A percentile compares a stretch with the other conserved stretches of the same genome.
Conservation (phyloP, 1,140 invertebrate genomes). For the Drosophila mauritiana region DNA sequence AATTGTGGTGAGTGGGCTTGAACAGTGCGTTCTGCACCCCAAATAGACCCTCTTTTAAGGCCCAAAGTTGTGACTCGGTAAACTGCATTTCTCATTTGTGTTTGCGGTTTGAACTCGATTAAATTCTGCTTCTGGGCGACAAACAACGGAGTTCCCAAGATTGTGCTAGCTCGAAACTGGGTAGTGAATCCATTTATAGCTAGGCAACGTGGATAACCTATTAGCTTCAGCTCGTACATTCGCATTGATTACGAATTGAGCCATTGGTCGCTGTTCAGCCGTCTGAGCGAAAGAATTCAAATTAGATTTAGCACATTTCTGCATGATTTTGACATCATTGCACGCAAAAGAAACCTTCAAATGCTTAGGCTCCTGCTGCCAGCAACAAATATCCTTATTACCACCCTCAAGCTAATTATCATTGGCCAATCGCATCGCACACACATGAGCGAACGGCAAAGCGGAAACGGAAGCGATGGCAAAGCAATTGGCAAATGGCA, state of each 20-base stretch:
- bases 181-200: neutral
- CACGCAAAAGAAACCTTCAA: too few relatives aligned
- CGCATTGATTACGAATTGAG: too few relatives aligned
- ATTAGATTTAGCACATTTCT: too few relatives aligned
- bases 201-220: neutral
- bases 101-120: slow-evolving; percentile 65
- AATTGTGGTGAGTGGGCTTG: neutral
- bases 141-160: neutral
- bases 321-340: too few relatives aligned
- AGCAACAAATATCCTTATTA: slow-evolving; percentile 54
- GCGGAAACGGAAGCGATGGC: slow-evolving; percentile 72
- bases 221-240: neutral
- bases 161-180: neutral
- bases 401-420: slow-evolving; percentile 35
- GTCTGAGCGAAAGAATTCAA: too few relatives aligned
- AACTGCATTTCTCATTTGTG: slow-evolving; percentile 57
- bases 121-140: slow-evolving; percentile 48
- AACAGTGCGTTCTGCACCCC: too few relatives aligned
- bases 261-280: too few relatives aligned
- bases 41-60: too few relatives aligned
- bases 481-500: slow-evolving; percentile 76
- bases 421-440: slow-evolving; percentile 46
- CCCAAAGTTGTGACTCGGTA: slow-evolving; percentile 5
- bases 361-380: slow-evolving; percentile 16
- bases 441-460: slow-evolving; percentile 18